phyloP scores from a whole-genome alignment of 35 echinoderm and acorn worm genomes.

The Ptychodera flava region DNA sequence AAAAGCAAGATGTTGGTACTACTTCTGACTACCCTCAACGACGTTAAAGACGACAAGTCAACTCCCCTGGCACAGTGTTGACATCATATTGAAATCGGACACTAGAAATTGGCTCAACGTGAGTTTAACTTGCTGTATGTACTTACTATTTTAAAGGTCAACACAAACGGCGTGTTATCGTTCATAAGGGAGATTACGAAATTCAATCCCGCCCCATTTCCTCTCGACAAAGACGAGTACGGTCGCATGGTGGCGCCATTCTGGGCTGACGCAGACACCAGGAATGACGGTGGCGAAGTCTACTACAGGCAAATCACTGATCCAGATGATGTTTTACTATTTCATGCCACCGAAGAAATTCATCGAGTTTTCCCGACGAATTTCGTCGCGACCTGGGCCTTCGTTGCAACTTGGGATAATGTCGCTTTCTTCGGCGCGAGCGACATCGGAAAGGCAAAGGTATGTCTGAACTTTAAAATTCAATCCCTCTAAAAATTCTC shows the following conservation, averaged over 20 bases:
- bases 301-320: background rate
- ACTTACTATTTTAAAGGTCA: slow-evolving; percentile 27
- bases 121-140: too few species aligned
- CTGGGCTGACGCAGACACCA: slow-evolving; percentile 36
- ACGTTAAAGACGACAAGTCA: too few species aligned
- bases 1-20: too few species aligned
- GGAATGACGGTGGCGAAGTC: slow-evolving; percentile 3
- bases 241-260: slow-evolving; percentile 18
- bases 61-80: too few species aligned
- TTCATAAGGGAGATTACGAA: background rate
- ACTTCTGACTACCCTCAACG: too few species aligned
- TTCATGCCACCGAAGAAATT: slow-evolving; percentile 44
- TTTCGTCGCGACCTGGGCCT: slow-evolving; percentile 19
- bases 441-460: background rate
- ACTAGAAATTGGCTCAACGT: too few species aligned
- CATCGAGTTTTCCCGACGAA: slow-evolving; percentile 47
- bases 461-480: too few species aligned
- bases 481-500: too few species aligned
- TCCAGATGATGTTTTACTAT: slow-evolving; percentile 4
- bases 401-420: slow-evolving; percentile 24
- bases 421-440: slow-evolving; percentile 9
- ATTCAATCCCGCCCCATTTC: slow-evolving; percentile 17
- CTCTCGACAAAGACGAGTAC: background rate
- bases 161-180: slow-evolving; percentile 37
- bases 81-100: too few species aligned